Base-by-base conservation (phyloP, 35 echinoderm and acorn worm species). In the Apostichopus japonicus region DNA sequence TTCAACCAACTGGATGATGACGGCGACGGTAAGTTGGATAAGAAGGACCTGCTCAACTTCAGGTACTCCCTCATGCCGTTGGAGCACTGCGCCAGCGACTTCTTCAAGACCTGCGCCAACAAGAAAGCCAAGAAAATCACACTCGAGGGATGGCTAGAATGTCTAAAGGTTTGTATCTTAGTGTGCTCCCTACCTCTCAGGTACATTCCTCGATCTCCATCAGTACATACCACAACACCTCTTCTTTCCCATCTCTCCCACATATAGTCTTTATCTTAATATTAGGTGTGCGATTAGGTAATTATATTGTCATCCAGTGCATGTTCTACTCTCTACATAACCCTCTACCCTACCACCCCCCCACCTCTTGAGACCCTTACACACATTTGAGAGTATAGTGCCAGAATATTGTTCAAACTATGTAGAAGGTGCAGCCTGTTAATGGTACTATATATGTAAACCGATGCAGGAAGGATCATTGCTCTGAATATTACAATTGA, bases 11-110 rank as follows among this genome's bases (percentile, higher is more conserved):
- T 99, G n/a, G 95, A 99, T 78, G 77, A 92, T 44, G 90, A 95
- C 17, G 23, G 86, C 24, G 95, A 99, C 54, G 92, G 87, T 8
- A 44, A 88, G 67, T 76, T 99, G 10, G 97, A 99, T 81, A 78
- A 92, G 19, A 59, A 92, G 13, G 97, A 99, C 77, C 77, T 99
- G 13, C 80, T 78, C 17, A 88, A 95, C 63, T 96, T 99, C 95
- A 93, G 97, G 23, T 99, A 95, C 87, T 80, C 95, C 10, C 91
- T 99, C 56, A 99, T 99, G 97, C 97, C 97, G 0, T 83, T 99
- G 24, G 97, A 99, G 23, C 97, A 99, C 88, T 99, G 97, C 65
- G 97, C 97, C 3, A 59, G 61, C 24, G 77, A 93, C 6, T 99
- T 99, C 92, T 99, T 99, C 75, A 77, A 70, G 5, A 76, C 72